Evolutionary conservation across 2,888 invertebrate genomes (phyloP).

Genomic region (Hydraecia micacea): DNA sequence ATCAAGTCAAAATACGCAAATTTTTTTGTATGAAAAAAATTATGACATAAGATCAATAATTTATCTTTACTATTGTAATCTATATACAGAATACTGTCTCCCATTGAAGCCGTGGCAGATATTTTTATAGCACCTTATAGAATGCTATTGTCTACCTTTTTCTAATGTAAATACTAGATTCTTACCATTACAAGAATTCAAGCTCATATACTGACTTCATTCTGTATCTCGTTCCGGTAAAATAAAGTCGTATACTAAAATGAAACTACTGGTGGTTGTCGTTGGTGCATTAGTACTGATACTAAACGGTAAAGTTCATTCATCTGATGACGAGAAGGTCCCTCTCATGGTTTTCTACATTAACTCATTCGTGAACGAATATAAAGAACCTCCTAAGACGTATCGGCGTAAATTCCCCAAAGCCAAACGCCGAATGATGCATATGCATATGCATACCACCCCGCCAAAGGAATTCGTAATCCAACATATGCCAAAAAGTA

Average conservation of each 20-base stretch:
- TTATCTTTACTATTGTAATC: no score
- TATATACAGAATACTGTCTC: no score
- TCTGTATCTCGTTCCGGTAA: slow-evolving; percentile 1
- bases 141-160: slow-evolving; percentile 33
- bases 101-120: no score
- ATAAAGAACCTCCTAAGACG: neutral
- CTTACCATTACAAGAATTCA: neutral
- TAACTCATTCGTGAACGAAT: neutral
- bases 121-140: no score
- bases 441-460: no score
- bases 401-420: neutral
- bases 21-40: no score
- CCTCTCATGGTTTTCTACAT: slow-evolving; percentile 15
- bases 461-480: neutral
- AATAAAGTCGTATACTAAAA: slow-evolving; percentile 6
- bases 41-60: no score
- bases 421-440: no score
- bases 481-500: neutral
- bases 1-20: no score
- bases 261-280: slow-evolving; percentile 11
- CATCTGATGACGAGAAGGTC: neutral
- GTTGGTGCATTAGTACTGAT: slow-evolving; percentile 5
- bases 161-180: slow-evolving; percentile 10
- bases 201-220: slow-evolving; percentile 1
- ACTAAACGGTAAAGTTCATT: neutral